Conservation (phyloP, 2,888 invertebrate genomes). For the Chrysodeixis includens region DNA sequence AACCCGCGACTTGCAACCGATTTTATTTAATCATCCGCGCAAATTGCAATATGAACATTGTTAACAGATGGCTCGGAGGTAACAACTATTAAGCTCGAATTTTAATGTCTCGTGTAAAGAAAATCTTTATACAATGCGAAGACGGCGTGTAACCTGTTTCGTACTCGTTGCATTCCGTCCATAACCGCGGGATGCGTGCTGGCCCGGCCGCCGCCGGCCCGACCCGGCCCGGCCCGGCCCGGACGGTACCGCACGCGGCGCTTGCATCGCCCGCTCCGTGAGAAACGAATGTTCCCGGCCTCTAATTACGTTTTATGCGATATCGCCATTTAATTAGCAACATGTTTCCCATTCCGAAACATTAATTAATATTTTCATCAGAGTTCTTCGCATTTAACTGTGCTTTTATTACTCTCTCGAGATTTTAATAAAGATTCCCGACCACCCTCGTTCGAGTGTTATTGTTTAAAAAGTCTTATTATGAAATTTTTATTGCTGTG, state of each 20-base stretch:
- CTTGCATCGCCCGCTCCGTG: conserved; percentile 75
- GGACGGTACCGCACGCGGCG: conserved; percentile 40
- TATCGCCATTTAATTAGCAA: conserved; percentile 89
- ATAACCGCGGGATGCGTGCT: conserved; percentile 68
- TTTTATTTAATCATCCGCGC: conserved; percentile 56
- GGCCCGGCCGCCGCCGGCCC: conserved; percentile 37
- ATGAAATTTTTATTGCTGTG: conserved; percentile 78
- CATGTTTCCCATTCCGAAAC: conserved; percentile 88
- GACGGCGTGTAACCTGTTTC: conserved; percentile 80
- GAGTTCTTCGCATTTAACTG: conserved; percentile 87
- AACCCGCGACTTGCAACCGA: conserved; percentile 40
- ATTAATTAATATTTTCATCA: conserved; percentile 89
- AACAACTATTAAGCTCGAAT: conserved; percentile 73
- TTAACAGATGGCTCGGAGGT: conserved; percentile 62
- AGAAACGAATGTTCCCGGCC: conserved; percentile 86
- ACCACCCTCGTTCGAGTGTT: conserved; percentile 84
- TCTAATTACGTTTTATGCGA: conserved; percentile 89
- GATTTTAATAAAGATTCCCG: conserved; percentile 89
- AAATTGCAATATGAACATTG: conserved; percentile 60
- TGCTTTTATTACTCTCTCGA: conserved; percentile 87
- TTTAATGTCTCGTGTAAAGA: conserved; percentile 70
- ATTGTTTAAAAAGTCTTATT: conserved; percentile 84
- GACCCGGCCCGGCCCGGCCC: conserved; percentile 17
- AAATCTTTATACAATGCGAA: conserved; percentile 68
- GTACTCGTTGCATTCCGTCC: conserved; percentile 79